Conservation (phyloP, 2,888 invertebrate species). For the Strigamia transsilvanica region DNA sequence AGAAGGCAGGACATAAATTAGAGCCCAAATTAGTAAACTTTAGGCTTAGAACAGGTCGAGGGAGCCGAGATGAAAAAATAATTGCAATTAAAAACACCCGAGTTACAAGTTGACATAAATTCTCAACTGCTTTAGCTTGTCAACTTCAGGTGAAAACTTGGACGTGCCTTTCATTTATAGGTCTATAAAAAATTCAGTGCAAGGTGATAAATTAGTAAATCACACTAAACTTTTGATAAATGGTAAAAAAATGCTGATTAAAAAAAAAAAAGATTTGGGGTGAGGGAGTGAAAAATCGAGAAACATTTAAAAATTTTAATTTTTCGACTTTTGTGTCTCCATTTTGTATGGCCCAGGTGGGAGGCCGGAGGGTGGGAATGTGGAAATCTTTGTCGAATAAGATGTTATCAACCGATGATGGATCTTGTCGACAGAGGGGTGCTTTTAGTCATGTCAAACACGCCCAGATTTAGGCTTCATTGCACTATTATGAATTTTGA, state of each 20-base stretch:
- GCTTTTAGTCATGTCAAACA: slow-evolving; percentile 20
- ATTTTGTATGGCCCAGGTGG: slow-evolving; percentile 20
- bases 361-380: slow-evolving; percentile 20
- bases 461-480: slow-evolving; percentile 1
- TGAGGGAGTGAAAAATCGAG: too few relatives aligned
- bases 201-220: slow-evolving; percentile 20
- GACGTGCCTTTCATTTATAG: slow-evolving; percentile 10
- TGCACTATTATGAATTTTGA: slow-evolving; percentile 20
- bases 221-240: background rate
- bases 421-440: slow-evolving; percentile 20
- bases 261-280: background rate
- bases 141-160: slow-evolving; percentile 6
- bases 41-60: slow-evolving; percentile 11
- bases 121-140: slow-evolving; percentile 7
- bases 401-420: slow-evolving; percentile 20
- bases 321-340: slow-evolving; percentile 1
- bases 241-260: too few relatives aligned
- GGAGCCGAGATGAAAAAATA: slow-evolving; percentile 1
- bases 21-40: background rate
- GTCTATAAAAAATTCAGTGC: slow-evolving; percentile 13
- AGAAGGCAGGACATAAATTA: background rate
- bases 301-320: background rate
- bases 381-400: slow-evolving; percentile 20
- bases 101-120: slow-evolving; percentile 20
- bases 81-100: slow-evolving; percentile 20